These are phyloP conservation scores for Aphelenchoides avenae DNA, from an alignment of 1,140 invertebrate species.

Conservation along the genomic window DNA sequence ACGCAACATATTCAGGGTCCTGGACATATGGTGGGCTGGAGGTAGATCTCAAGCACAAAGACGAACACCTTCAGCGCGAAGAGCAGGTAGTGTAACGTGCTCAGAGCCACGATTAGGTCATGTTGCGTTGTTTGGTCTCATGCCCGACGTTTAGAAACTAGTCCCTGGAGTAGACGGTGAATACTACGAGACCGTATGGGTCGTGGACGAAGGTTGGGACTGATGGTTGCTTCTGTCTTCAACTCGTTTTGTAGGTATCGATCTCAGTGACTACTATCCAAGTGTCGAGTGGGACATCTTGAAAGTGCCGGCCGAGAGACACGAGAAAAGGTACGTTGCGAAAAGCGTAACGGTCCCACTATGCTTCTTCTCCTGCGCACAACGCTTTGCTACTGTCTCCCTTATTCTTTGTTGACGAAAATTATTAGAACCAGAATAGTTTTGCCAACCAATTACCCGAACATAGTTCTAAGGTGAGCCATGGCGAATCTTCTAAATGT, in stretches of 20 bases:
- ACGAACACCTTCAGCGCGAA: constrained; percentile 26
- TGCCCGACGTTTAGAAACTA: too few relatives aligned
- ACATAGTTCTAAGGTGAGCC: too few relatives aligned
- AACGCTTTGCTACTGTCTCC: background rate
- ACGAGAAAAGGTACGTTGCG: constrained; percentile 53
- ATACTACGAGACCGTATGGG: constrained; percentile 45
- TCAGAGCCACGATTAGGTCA: too few relatives aligned
- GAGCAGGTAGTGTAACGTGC: too few relatives aligned
- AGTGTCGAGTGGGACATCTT: constrained; percentile 99
- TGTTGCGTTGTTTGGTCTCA: too few relatives aligned
- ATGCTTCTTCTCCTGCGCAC: too few relatives aligned
- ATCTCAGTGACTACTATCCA: constrained; percentile 89
- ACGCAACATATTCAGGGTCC: constrained; percentile 5
- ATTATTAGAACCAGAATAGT: background rate
- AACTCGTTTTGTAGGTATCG: constrained; percentile 69
- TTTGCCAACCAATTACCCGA: background rate
- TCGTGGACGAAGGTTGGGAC: constrained; percentile 41
- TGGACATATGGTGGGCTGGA: constrained; percentile 56
- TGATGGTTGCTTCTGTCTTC: background rate
- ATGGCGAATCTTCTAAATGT: too few relatives aligned
- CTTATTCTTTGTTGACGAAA: constrained; percentile 3
- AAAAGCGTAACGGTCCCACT: too few relatives aligned
- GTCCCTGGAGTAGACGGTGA: constrained; percentile 46
- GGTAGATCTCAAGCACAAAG: constrained; percentile 42
- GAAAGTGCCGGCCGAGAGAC: constrained; percentile 80